Conservation (phyloP, 2,888 invertebrate species). For the Drosophila merina region DNA sequence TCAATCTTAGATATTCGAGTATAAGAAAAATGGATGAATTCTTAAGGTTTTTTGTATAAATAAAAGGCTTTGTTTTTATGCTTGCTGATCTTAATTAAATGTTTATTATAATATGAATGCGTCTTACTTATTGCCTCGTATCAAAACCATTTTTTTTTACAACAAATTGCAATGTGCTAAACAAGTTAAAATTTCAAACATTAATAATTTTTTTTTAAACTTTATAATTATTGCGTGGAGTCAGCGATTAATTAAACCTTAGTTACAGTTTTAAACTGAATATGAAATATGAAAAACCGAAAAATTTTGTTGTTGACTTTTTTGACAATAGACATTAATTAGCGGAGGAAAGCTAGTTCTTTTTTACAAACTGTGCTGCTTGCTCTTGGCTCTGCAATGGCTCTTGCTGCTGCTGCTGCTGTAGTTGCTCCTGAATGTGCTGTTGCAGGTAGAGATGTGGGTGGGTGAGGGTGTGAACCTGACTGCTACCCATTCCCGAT, state of each 20-base stretch:
- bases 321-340: slow-evolving; percentile 18
- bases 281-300: slow-evolving; percentile 54
- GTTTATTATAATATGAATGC: slow-evolving; percentile 53
- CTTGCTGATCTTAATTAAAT: slow-evolving; percentile 38
- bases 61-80: slow-evolving; percentile 3
- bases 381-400: slow-evolving; percentile 60
- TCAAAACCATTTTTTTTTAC: slow-evolving; percentile 69
- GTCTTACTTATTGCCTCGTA: slow-evolving; percentile 60
- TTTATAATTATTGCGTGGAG: slow-evolving; percentile 68
- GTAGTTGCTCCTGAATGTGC: slow-evolving; percentile 49
- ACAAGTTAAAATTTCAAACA: slow-evolving; percentile 75
- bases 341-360: slow-evolving; percentile 35
- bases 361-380: slow-evolving; percentile 56
- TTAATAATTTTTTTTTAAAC: slow-evolving; percentile 55
- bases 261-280: slow-evolving; percentile 72
- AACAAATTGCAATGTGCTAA: slow-evolving; percentile 70
- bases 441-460: slow-evolving; percentile 70
- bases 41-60: not conserved
- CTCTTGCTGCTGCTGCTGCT: slow-evolving; percentile 45
- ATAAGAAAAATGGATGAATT: no score
- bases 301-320: slow-evolving; percentile 48
- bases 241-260: slow-evolving; percentile 60
- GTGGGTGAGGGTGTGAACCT: slow-evolving; percentile 49
- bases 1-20: no score
- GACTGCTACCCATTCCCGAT: slow-evolving; percentile 42